These are phyloP conservation scores for Eulemur coronatus DNA, from an alignment of 2,797 vertebrate genomes.

Conservation along the genomic window DNA sequence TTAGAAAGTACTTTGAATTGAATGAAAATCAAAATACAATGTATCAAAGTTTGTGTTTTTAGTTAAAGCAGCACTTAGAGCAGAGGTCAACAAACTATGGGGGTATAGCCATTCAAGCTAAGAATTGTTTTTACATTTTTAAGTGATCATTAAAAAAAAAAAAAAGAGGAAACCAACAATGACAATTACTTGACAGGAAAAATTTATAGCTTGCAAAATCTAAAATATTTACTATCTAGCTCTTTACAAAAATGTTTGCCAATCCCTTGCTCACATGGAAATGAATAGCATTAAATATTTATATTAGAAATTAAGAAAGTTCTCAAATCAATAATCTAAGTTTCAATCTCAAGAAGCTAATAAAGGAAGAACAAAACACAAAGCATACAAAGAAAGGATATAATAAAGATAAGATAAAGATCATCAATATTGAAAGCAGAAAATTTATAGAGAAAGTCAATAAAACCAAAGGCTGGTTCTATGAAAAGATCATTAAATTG, in stretches of 20 bases:
- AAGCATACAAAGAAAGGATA: not conserved
- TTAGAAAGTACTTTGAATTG: not conserved
- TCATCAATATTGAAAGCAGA: not conserved
- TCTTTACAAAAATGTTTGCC: not conserved
- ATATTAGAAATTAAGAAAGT: not conserved
- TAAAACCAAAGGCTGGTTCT: not conserved
- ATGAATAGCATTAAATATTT: not conserved
- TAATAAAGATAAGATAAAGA: not conserved
- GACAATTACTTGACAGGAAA: not conserved
- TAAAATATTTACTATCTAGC: slow-evolving; percentile 4
- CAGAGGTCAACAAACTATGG: not conserved
- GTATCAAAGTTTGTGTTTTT: not conserved
- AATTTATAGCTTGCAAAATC: not conserved
- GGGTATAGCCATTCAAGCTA: not conserved
- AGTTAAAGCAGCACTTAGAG: not conserved
- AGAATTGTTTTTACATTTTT: not conserved
- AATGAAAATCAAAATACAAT: not conserved
- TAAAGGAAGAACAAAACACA: not conserved
- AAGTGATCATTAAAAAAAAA: not conserved
- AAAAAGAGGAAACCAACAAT: not conserved
- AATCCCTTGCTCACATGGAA: not conserved
- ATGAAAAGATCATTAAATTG: not conserved
- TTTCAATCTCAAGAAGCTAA: not conserved
- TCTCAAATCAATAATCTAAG: not conserved
- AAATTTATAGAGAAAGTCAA: not conserved